Conservation (phyloP, 2,888 invertebrate genomes). For the Callimorpha dominula region DNA sequence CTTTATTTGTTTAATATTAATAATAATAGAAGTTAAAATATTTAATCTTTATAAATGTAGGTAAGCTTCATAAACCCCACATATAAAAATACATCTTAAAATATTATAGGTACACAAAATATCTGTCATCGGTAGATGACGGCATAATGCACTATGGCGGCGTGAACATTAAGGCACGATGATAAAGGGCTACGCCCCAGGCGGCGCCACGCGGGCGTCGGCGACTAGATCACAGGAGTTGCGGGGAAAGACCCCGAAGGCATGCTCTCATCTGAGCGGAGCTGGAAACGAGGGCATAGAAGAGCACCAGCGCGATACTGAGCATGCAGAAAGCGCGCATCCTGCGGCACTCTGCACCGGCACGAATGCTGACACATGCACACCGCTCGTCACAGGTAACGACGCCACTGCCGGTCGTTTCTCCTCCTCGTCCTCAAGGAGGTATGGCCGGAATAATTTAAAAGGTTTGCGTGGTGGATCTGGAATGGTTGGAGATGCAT, state of each 20-base stretch:
- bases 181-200: conserved; percentile 84
- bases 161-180: conserved; percentile 84
- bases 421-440: conserved; percentile 88
- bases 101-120: conserved; percentile 79
- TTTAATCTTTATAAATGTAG: conserved; percentile 82
- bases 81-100: conserved; percentile 85
- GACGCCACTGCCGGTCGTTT: conserved; percentile 74
- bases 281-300: conserved; percentile 87
- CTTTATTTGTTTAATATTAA: conserved; percentile 76
- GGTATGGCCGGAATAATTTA: conserved; percentile 92
- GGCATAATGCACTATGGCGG: conserved; percentile 85
- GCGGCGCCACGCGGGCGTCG: conserved; percentile 83
- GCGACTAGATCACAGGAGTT: conserved; percentile 85
- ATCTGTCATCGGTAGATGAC: conserved; percentile 78
- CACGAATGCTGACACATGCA: conserved; percentile 81
- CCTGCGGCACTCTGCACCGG: conserved; percentile 80
- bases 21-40: conserved; percentile 78
- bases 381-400: conserved; percentile 71
- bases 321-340: conserved; percentile 73
- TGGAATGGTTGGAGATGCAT: conserved; percentile 61
- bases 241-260: conserved; percentile 75
- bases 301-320: conserved; percentile 89
- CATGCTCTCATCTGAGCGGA: conserved; percentile 81
- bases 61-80: conserved; percentile 82
- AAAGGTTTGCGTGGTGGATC: conserved; percentile 87